Base-by-base conservation (phyloP, 2,888 invertebrate species). In the Nebria salina region DNA sequence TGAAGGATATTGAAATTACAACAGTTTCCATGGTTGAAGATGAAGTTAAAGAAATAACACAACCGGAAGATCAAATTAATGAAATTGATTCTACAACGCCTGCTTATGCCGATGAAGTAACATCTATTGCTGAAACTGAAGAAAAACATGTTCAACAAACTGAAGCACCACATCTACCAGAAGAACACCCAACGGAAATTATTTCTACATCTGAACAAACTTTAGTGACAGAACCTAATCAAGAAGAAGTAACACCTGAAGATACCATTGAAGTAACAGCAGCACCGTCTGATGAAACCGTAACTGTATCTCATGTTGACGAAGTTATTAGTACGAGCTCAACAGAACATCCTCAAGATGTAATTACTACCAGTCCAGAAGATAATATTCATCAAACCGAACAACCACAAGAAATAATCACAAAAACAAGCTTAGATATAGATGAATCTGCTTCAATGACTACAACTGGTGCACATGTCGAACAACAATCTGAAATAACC, bases 271-370 rank as follows among this genome's bases (percentile, higher is more conserved):
- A 41, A 73, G 26, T 41, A n/a, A 76, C 73, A n/a, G 73, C 75
- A 42, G 75, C 42, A 77, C 73, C 81, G 7, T 20, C 43, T 42
- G 77, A 76, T 68, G 83, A 83, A 77, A 15, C 68, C 26, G 25
- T 66, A 26, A 77, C 83, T 75, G 84, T 83, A 82, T 72, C 76
- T 65, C 20, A 75, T 76, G 79, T 72, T 66, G 73, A 79, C 72
- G 26, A 75, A 72, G 85, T 73, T 74, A 85, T 86, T 83, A 86
- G 87, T 76, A 85, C 86, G 70, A 85, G 87, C 84, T 83, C 85
- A 77, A 11, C 64, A 2, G 75, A 82, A 76, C 65, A 76, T 81
- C 8, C 66, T 65, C 82, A 75, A 65, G 70, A 82, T 76, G 70
- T 25, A 75, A 77, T 68, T 70, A 75, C 65, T 54, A 5, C 54